Evolutionary conservation across 2,113 vertebrate genomes (phyloP), one percentile per base, ranked within the genome.

Genomic region (Aleadryas rufinucha): DNA sequence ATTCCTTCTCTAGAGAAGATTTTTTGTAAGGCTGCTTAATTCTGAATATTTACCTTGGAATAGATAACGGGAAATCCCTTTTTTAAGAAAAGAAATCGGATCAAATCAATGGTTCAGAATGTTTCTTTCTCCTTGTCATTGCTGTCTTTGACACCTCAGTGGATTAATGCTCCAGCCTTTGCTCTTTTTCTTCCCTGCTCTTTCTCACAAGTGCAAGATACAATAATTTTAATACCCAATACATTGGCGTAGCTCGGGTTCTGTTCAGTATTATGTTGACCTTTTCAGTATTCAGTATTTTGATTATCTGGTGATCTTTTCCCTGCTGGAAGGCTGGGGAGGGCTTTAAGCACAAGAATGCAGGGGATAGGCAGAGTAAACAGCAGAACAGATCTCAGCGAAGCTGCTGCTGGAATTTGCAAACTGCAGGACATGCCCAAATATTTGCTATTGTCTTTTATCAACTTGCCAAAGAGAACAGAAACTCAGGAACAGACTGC

Each of bases 231-330:
- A 75, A 72, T 89, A 24, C 35, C 30, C 63, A 66, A 69, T 9
- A 44, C 30, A 30, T 35, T 16, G 68, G 82, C 71, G 69, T 6
- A 59, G 77, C 54, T 90, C 72, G 19, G 68, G 56, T 76, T n/a
- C 41, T 78, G 64, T 16, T 60, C 53, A 17, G 41, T 30, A 37
- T 53, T 31, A 23, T 7, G 52, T 11, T 94, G 93, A 95, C 95
- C 92, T 95, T 96, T 95, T 95, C 77, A 92, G 45, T 59, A 95
- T 87, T 94, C 69, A 35, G 77, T 77, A 41, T 93, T 95, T 92
- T 90, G 72, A 86, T 93, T 96, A 84, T 71, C 85, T 74, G 71
- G 15, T 80, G 91, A 84, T 94, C 33, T 59, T 68, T 87, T 87
- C 41, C 78, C 30, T 84, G 5, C 77, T 72, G 93, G 41, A 41